Conservation (phyloP, 92 coral and sea anemone genomes). For the Umimayanthus chanpuru region DNA sequence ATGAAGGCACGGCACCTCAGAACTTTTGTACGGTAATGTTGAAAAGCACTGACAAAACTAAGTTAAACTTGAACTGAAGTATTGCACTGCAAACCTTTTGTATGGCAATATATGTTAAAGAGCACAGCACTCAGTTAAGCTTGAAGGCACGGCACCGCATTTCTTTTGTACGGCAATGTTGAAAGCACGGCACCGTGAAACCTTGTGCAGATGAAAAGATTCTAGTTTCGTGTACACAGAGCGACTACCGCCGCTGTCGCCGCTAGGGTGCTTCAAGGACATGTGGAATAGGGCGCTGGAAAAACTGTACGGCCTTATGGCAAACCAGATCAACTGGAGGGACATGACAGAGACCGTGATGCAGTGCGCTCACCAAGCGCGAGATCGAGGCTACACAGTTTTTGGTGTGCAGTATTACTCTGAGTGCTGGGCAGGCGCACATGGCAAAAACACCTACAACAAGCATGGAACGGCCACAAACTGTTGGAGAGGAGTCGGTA, state of each 20-base stretch:
- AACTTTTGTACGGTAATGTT: too few relatives aligned
- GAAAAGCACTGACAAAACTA: too few relatives aligned
- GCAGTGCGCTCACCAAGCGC: constrained; percentile 68
- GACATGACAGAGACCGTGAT: constrained; percentile 52
- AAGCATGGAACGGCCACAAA: constrained; percentile 36
- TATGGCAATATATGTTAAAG: background rate
- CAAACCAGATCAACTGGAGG: constrained; percentile 57
- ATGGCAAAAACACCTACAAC: constrained; percentile 25
- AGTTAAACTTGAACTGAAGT: background rate
- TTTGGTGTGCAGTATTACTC: constrained; percentile 73
- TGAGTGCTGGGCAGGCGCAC: constrained; percentile 64
- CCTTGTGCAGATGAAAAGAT: background rate
- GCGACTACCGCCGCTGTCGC: constrained; percentile 40
- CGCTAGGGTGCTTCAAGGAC: constrained; percentile 61
- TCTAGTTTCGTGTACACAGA: constrained; percentile 44
- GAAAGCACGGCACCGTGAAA: background rate
- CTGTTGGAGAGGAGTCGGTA: constrained; percentile 63
- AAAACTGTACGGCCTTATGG: constrained; percentile 41
- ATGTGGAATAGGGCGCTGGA: constrained; percentile 32
- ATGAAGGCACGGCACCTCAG: too few relatives aligned
- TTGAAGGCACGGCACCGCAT: background rate
- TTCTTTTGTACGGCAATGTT: too few relatives aligned
- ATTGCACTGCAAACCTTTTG: background rate
- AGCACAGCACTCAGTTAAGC: background rate
- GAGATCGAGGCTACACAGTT: constrained; percentile 47